phyloP scores from a whole-genome alignment of 2,797 vertebrate species.

The Tapirus indicus region DNA sequence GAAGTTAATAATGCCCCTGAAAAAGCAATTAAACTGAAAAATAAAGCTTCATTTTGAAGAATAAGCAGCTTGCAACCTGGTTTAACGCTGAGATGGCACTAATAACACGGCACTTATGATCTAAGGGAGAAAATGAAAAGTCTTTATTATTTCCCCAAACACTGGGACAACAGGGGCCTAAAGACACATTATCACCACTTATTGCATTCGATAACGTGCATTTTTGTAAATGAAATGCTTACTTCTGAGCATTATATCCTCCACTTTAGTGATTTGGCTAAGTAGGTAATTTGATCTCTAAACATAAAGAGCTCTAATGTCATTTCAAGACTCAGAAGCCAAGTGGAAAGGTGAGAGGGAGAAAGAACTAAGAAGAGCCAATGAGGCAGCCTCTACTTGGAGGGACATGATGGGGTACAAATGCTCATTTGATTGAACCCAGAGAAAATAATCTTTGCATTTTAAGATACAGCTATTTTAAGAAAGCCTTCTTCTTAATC shows the following conservation, averaged over 20 bases:
- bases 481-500: not conserved
- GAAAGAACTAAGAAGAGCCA: constrained; percentile 18
- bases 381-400: not conserved
- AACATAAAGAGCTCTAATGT: constrained; percentile 79
- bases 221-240: constrained; percentile 85
- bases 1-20: constrained; percentile 86
- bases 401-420: not conserved
- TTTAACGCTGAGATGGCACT: constrained; percentile 87
- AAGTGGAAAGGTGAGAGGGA: constrained; percentile 49
- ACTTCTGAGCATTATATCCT: constrained; percentile 83
- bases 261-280: constrained; percentile 84
- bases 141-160: constrained; percentile 84
- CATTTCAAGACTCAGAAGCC: constrained; percentile 76
- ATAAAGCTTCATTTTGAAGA: constrained; percentile 88
- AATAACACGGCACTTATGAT: constrained; percentile 85
- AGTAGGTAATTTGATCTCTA: constrained; percentile 82
- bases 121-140: constrained; percentile 86
- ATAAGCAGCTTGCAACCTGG: constrained; percentile 88
- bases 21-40: constrained; percentile 88
- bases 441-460: constrained; percentile 17
- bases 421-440: constrained; percentile 19
- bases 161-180: constrained; percentile 79
- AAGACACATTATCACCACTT: constrained; percentile 84
- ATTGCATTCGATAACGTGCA: constrained; percentile 78
- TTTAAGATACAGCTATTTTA: not conserved